Evolutionary conservation across 2,888 invertebrate species (phyloP), one percentile per base, ranked within the genome.

Genomic region (Panzeria rudis): DNA sequence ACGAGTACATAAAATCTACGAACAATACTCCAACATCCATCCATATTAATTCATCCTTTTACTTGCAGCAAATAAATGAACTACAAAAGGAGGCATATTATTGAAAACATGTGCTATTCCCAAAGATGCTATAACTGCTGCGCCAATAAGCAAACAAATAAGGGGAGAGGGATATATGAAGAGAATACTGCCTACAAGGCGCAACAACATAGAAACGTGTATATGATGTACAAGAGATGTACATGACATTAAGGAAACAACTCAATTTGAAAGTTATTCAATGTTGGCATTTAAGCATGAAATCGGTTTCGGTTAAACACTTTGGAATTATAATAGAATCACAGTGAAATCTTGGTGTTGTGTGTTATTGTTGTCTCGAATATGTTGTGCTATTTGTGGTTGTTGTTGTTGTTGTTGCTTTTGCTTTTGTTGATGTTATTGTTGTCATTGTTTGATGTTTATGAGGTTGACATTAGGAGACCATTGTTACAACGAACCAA

Each of bases 271-370:
- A 80, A 75, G 78, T 85, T 82, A 78, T 82, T 73, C 83, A 83
- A 83, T 78, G 81, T 78, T 78, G 73, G 73, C 85, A 85, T 82
- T 81, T 85, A 64, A 73, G 81, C 85, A 82, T 82, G 82, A 85
- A 85, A 85, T 82, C 85, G 85, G 81, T 85, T 85, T 73, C 81
- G 81, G 61, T 85, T 85, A 81, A 85, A 85, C 84, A 85, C 81
- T 84, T 84, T 80, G 50, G 64, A 64, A 83, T 83, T 83, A 72
- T 76, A 83, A 83, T 83, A 32, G 76, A 71, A 77, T 64, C 82
- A 72, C 29, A 71, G 62, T 13, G 69, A 62, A 38, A 64, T 59
- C 50, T 29, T 81, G 59, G 13, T 47, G 35, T 64, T 41, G 20
- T n/a, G n/a, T 62, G 59, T 62, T 68, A 17, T 41, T 75, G 66